Evolutionary conservation across 2,797 vertebrate genomes (phyloP), one percentile per base, ranked within the genome.

Genomic region (Pangasius macronema): DNA sequence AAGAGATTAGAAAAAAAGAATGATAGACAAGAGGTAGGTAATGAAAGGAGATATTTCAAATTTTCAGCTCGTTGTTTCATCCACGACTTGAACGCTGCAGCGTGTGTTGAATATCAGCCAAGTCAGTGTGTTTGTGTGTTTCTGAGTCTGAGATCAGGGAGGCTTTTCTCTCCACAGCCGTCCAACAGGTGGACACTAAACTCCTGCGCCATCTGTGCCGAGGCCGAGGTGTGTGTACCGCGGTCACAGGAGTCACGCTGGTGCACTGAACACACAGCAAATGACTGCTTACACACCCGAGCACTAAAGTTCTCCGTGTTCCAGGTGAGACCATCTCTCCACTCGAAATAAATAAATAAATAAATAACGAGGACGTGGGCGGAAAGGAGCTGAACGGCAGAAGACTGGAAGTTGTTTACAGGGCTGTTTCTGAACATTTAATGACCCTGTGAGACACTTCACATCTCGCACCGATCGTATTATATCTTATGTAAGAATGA

Each of bases 241-340:
- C 11, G 30, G 63, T 65, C 63, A 16, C 63, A 4, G 27, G n/a
- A 65, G 63, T 67, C 63, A 30, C 63, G 1, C 1, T 1, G 63
- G n/a, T 7, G 33, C 36, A 3, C 36, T 20, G 67, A 72, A 72
- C 4, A 72, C 67, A 39, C 67, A 2, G 18, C 33, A 3, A 36
- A 39, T 39, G 67, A 39, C 16, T 18, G 14, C 33, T 16, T 33
- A 68, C 33, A 70, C 36, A 3, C 67, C 6, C 3, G 1, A 39
- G 22, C 67, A 39, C 33, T 70, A 70, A 85, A 85, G 36, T 67
- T 90, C 80, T 91, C 90, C 57, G 30, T 72, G 70, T 73, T 73
- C 20, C 72, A 46, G 42, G 72, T 73, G 22, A n/a, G 73, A 27
- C n/a, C 46, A 49, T 13, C 10, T 73, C 39, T 75, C 72, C 8